These are phyloP conservation scores for Drosophila anomelani DNA, from an alignment of 2,888 invertebrate genomes.

Conservation along the genomic window DNA sequence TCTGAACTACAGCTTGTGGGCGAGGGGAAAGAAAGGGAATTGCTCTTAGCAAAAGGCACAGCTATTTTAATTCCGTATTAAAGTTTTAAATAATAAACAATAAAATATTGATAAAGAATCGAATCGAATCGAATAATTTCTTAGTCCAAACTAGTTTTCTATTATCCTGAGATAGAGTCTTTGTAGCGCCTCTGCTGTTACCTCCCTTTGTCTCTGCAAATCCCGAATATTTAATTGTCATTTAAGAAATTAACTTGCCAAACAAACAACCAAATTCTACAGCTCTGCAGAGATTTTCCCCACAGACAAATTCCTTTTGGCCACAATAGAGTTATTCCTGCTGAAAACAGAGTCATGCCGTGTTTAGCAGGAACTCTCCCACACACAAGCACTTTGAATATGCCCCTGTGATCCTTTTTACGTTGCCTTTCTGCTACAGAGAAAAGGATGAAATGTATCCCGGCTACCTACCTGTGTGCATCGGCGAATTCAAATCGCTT, in stretches of 20 bases:
- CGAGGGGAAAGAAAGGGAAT: too few species aligned
- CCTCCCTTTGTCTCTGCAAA: conserved; percentile 2
- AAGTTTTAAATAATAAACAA: too few species aligned
- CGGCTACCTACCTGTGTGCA: conserved; percentile 71
- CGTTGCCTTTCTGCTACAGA: conserved; percentile 35
- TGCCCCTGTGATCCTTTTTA: conserved; percentile 68
- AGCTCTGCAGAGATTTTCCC: conserved; percentile 54
- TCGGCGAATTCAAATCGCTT: conserved; percentile 70
- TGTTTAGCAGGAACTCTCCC: conserved; percentile 75
- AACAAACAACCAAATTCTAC: conserved; percentile 9
- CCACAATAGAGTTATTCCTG: conserved; percentile 65
- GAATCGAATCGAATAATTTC: too few species aligned
- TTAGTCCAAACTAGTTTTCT: background rate
- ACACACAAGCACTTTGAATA: conserved; percentile 68
- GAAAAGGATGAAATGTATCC: conserved; percentile 64
- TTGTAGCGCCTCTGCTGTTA: conserved; percentile 14
- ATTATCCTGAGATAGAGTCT: conserved; percentile 1
- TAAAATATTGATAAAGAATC: too few species aligned
- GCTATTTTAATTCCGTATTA: too few species aligned
- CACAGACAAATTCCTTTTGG: conserved; percentile 56
- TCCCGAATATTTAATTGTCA: conserved; percentile 55
- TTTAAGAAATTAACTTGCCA: conserved; percentile 62
- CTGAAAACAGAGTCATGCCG: conserved; percentile 75
- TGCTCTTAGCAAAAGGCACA: too few species aligned
- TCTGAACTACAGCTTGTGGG: too few species aligned